Evolutionary conservation across 2,888 invertebrate genomes (phyloP), one percentile per base, ranked within the genome.

Genomic region (Microctonus aethiopoides): DNA sequence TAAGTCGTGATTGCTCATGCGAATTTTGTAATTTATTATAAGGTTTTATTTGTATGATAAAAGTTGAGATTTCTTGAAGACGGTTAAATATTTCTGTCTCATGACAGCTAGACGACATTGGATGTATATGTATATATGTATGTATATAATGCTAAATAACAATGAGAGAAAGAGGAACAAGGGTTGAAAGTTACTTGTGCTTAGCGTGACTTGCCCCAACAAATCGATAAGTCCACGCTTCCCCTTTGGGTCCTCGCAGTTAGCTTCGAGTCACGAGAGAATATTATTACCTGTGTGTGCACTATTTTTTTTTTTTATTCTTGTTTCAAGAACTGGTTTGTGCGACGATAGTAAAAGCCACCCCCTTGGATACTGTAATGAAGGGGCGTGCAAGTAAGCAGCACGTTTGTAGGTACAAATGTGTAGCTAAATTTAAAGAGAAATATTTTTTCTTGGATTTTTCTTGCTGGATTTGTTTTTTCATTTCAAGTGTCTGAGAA

Each of bases 161-260:
- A 62, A 62, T 29, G n/a, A 26, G 32, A 11, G 29, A 63, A 34
- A 13, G 51, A 34, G 26, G n/a, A 39, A 56, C 22, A 29, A 20
- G 20, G 2, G 51, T 61, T 67, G 76, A 68, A 77, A 73, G 79
- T 79, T 46, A 20, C 26, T 41, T 11, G 20, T 22, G 59, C 59
- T 79, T 84, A 76, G 83, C 84, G 83, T 84, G 83, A 84, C 84
- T 84, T 65, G 77, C 62, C 63, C 60, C 24, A 32, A 11, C 59
- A 46, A 59, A 67, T 67, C 66, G 66, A 67, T 67, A 67, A 67
- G 66, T 34, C 60, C 46, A 13, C 29, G 24, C 39, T 39, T 71
- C 63, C 67, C 66, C 60, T 46, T 22, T 24, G 7, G 20, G n/a
- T 46, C 36, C 7, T 54, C 20, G 51, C 20, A 36, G n/a, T 51